A percentile compares a stretch with the other conserved stretches of the same genome.
Conservation (phyloP, 2,888 invertebrate genomes). For the Blastobasis lacticolella region DNA sequence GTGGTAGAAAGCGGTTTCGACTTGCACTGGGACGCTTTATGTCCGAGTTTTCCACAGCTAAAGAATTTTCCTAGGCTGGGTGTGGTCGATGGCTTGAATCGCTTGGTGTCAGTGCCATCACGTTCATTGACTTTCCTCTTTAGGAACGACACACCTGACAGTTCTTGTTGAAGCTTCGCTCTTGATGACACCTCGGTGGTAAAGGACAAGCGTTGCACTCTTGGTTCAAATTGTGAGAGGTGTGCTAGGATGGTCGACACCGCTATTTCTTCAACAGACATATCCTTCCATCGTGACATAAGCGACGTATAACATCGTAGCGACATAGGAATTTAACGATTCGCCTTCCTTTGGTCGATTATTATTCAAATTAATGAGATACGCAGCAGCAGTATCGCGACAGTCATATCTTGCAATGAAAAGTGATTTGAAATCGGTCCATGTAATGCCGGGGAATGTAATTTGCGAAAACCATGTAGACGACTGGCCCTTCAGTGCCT, state of each 20-base stretch:
- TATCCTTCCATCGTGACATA: conserved; percentile 4
- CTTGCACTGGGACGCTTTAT: too few relatives aligned
- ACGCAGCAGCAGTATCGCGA: background rate
- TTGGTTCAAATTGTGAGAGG: background rate
- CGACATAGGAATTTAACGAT: conserved; percentile 1
- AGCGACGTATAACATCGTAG: background rate
- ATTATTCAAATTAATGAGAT: conserved; percentile 1
- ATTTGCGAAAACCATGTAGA: conserved; percentile 10
- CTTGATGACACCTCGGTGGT: conserved; percentile 6
- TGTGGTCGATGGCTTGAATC: too few relatives aligned
- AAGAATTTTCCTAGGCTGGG: too few relatives aligned
- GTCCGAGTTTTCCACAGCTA: too few relatives aligned
- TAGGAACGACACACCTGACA: conserved; percentile 4
- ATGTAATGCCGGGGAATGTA: conserved; percentile 7
- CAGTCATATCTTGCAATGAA: conserved; percentile 4
- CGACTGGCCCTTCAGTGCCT: conserved; percentile 8
- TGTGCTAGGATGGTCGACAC: conserved; percentile 5
- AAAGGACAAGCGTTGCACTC: conserved; percentile 9
- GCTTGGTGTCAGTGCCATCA: too few relatives aligned
- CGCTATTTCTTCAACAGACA: conserved; percentile 4
- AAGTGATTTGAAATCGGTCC: conserved; percentile 7
- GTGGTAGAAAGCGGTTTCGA: too few relatives aligned
- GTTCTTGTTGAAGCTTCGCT: conserved; percentile 7
- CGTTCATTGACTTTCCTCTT: too few relatives aligned
- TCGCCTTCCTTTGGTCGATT: conserved; percentile 5